These are phyloP conservation scores for Tribolium castaneum DNA, from an alignment of 1,140 invertebrate species.

Conservation along the genomic window DNA sequence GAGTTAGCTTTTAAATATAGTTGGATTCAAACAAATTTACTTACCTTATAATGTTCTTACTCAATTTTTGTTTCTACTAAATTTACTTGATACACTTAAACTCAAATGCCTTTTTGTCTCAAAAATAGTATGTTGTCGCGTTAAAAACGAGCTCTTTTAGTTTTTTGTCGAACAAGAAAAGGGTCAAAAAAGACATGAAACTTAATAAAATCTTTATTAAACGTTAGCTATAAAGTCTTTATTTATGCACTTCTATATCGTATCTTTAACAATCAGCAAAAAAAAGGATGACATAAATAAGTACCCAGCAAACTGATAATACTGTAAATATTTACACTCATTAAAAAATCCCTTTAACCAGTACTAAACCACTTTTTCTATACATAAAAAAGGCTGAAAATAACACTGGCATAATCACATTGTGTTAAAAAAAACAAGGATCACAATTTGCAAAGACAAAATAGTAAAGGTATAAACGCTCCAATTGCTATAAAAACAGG, in stretches of 20 bases:
- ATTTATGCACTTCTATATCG: neutral
- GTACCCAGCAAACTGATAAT: neutral
- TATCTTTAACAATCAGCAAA: neutral
- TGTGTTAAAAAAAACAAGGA: constrained; percentile 37
- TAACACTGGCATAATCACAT: neutral
- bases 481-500: constrained; percentile 95
- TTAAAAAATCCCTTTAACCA: constrained; percentile 1
- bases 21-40: no score
- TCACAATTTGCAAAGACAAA: constrained; percentile 96
- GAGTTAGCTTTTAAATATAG: no score
- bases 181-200: neutral
- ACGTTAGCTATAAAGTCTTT: constrained; percentile 31
- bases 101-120: no score
- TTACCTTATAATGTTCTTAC: no score
- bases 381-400: neutral
- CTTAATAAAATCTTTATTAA: constrained; percentile 31
- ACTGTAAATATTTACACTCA: constrained; percentile 3
- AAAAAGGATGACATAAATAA: constrained; percentile 11
- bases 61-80: no score
- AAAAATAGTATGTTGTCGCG: no score
- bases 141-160: no score
- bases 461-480: constrained; percentile 92
- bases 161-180: neutral
- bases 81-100: no score
- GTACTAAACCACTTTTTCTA: neutral